Percentiles rank a stretch among this genome's conserved stretches.
These are phyloP conservation scores for Microcaecilia unicolor DNA, from an alignment of 2,797 vertebrate genomes.

Conservation along the genomic window DNA sequence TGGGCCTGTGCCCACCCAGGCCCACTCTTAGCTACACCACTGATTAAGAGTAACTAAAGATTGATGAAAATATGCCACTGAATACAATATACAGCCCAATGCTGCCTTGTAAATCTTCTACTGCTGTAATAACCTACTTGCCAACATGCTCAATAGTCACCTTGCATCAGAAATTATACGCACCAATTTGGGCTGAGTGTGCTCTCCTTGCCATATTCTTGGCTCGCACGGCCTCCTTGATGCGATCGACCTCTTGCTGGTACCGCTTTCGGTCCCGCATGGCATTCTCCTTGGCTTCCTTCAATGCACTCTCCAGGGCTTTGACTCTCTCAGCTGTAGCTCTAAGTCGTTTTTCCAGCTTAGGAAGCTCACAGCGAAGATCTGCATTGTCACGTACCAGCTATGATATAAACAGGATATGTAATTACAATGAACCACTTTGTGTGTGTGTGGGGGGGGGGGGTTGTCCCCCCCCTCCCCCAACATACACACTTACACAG, in stretches of 20 bases:
- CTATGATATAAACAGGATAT: slow-evolving; percentile 36
- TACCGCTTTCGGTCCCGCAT: slow-evolving; percentile 84
- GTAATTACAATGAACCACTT: too few relatives aligned
- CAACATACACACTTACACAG: too few relatives aligned
- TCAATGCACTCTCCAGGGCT: slow-evolving; percentile 77
- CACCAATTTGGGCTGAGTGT: slow-evolving; percentile 85
- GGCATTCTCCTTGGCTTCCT: slow-evolving; percentile 81
- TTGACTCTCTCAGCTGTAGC: slow-evolving; percentile 87
- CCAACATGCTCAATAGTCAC: not conserved
- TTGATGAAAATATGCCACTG: too few relatives aligned
- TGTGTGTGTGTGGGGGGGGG: too few relatives aligned
- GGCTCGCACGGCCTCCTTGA: slow-evolving; percentile 82
- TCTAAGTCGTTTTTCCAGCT: slow-evolving; percentile 88
- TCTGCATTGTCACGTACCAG: slow-evolving; percentile 92
- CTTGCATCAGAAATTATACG: slow-evolving; percentile 10
- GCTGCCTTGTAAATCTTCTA: not conserved
- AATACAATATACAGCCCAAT: accelerated
- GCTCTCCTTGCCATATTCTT: slow-evolving; percentile 80
- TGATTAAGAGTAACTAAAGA: not conserved
- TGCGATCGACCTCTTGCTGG: slow-evolving; percentile 92
- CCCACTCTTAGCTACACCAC: too few relatives aligned
- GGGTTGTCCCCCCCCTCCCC: too few relatives aligned
- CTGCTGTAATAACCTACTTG: too few relatives aligned
- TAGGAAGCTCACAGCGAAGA: slow-evolving; percentile 92
- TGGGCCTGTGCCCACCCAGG: too few relatives aligned